Base-by-base conservation (phyloP, 2,113 vertebrate genomes). In the Callorhinus ursinus region DNA sequence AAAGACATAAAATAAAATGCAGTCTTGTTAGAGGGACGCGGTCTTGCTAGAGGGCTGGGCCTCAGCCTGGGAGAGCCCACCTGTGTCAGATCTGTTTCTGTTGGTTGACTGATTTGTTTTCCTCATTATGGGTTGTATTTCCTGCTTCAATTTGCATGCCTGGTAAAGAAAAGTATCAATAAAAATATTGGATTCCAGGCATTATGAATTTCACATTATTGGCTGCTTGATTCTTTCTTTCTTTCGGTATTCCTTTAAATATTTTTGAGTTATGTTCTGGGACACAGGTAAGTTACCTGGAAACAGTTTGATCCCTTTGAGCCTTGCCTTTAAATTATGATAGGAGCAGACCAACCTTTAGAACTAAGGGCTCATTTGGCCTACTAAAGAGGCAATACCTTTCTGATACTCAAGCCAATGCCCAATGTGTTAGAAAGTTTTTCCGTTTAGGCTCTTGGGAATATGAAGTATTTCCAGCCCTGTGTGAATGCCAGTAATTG, bases 121-220 rank as follows among this genome's bases (percentile, higher is more conserved):
- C 39, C 59, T 90, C 51, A 88, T 92, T 93, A n/a, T 84, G 33
- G 19, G 22, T 59, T 86, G 24, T 65, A 83, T 57, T 97, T 83
- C 39, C n/a, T 87, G 14, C 18, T 94, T 96, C 11, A 57, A 4
- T 74, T 65, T 97, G 46, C 36, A 93, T 36, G 65, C 14, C 11
- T 63, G 46, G 16, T 61, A 2, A 59, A 61, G 39, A 86, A 51
- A 77, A 36, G 15, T 26, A 55, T 1, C 31, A 31, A 53, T 46
- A 83, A 93, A 88, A 90, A 84, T 36, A 84, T 33, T 83, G 53
- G 39, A 88, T 85, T 85, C 36, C 12, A 94, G 46, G 55, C 42
- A 83, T 24, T 71, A 12, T 95, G 61, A 90, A 82, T 94, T 96
- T 97, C 46, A 92, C n/a, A 83, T 57, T 95, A 53, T 84, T 87